Base-by-base conservation (phyloP, 2,113 vertebrate genomes). In the pig (Sus scrofa) region DNA sequence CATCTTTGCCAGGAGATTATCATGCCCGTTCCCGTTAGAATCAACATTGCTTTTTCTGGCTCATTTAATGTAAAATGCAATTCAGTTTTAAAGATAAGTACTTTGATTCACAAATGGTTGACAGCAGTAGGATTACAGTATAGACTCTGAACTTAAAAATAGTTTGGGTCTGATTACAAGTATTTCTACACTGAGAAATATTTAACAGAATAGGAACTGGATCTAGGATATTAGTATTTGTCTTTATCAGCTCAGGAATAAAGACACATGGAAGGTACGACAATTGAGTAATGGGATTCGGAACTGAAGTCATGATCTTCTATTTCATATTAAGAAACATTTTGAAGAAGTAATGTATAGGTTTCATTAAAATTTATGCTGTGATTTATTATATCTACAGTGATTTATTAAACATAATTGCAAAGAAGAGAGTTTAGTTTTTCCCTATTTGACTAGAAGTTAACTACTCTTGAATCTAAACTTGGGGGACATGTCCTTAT, bases 11-110 rank as follows among this genome's bases (percentile, higher is more conserved):
- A 98, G 95, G 91, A 96, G 96, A 98, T 98, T 97, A 98, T 98
- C 93, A 95, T 95, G 97, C 98, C 97, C 98, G 86, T 97, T 98
- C 98, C 98, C 84, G 77, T 98, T 98, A 98, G 95, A 98, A 98
- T 98, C 98, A 98, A 97, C 98, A 98, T 98, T 98, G 98, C 73
- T 96, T 98, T 97, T 98, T 98, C 97, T 97, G 97, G 96, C 95
- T 98, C 96, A 96, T 95, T 98, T 98, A 98, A 98, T 98, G 97
- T 97, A 96, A 98, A 98, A 98, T 96, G 77, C 44, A 97, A 37
- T 87, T 96, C 84, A 91, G 74, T 97, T 92, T 87, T 97, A 97
- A 94, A 97, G 89, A 97, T 95, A 96, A 65, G 95, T 94, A 70
- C 95, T 71, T 96, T 98, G 98, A 98, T 98, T 98, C 96, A 87